Percentiles rank a stretch among this genome's conserved stretches.
Conservation (phyloP, 1,140 invertebrate genomes). For the Archivesica marissinica region DNA sequence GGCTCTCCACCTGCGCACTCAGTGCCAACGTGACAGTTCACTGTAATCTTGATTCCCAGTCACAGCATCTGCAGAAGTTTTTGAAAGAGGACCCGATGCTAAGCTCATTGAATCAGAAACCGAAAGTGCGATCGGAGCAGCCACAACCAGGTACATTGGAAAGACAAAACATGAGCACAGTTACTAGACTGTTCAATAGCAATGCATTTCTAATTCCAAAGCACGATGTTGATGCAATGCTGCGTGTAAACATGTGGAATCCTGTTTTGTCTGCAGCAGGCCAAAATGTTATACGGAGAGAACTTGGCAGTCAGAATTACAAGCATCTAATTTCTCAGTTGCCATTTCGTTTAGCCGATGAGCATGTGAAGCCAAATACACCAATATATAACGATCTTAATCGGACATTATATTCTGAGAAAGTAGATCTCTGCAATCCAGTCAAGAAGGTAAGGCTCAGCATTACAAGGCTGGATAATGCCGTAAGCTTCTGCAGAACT, state of each 20-base stretch:
- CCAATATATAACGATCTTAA: background rate
- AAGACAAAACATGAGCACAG: background rate
- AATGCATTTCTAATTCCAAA: background rate
- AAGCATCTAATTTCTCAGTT: constrained; percentile 35
- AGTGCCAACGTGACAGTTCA: background rate
- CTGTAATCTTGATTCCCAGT: background rate
- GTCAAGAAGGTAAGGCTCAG: constrained; percentile 34
- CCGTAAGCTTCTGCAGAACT: constrained; percentile 54
- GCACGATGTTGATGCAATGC: constrained; percentile 42
- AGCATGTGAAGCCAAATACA: background rate
- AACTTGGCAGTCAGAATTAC: constrained; percentile 1
- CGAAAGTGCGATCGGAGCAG: constrained; percentile 34
- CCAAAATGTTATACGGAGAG: background rate
- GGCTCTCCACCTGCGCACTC: constrained; percentile 27
- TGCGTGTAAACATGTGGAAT: constrained; percentile 56
- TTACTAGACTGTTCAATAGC: constrained; percentile 14
- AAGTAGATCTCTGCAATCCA: constrained; percentile 14
- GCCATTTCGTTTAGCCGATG: constrained; percentile 19
- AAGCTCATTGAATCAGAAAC: constrained; percentile 32
- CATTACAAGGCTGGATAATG: constrained; percentile 54
- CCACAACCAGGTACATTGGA: background rate
- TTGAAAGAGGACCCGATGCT: constrained; percentile 29
- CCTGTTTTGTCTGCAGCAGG: constrained; percentile 21
- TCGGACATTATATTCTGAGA: background rate
- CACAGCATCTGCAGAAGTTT: background rate